Conservation (phyloP, 1,140 invertebrate species). For the Aphelinus certus region DNA sequence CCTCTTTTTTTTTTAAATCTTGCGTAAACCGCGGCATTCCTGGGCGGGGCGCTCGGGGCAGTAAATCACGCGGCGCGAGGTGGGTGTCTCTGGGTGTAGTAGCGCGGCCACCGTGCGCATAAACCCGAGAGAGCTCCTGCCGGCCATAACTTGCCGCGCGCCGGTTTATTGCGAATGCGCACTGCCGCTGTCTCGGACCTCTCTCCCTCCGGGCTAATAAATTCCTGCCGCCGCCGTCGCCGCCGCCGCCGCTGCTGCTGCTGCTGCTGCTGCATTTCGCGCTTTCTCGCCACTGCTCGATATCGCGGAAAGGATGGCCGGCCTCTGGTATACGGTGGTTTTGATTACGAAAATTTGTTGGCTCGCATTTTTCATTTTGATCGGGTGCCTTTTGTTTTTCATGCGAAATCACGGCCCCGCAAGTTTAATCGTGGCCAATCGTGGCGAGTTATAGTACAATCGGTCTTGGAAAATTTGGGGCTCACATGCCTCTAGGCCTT, state of each 20-base stretch:
- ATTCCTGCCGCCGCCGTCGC: conserved; percentile 51
- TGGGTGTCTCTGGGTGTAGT: conserved; percentile 48
- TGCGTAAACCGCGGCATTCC: conserved; percentile 63
- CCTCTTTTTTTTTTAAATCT: conserved; percentile 58
- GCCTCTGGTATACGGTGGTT: no score
- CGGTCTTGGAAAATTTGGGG: no score
- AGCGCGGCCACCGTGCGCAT: conserved; percentile 42
- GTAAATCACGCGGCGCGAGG: conserved; percentile 52
- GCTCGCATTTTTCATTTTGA: no score
- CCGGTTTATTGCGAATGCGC: conserved; percentile 63
- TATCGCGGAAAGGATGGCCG: no score
- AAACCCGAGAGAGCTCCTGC: conserved; percentile 51
- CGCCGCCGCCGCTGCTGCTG: conserved; percentile 45
- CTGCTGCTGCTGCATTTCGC: no score
- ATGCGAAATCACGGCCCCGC: no score
- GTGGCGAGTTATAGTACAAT: no score
- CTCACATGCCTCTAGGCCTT: no score
- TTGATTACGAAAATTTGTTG: no score
- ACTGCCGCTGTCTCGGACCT: conserved; percentile 34
- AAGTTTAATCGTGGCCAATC: no score
- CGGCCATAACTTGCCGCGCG: conserved; percentile 54
- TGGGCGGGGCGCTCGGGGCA: conserved; percentile 58
- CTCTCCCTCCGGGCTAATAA: conserved; percentile 54
- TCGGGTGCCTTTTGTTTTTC: no score
- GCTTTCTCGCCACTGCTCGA: no score